A percentile compares a stretch with the other conserved stretches of the same genome.
phyloP scores from a whole-genome alignment of 2,797 vertebrate species.

The Tangara arthus region DNA sequence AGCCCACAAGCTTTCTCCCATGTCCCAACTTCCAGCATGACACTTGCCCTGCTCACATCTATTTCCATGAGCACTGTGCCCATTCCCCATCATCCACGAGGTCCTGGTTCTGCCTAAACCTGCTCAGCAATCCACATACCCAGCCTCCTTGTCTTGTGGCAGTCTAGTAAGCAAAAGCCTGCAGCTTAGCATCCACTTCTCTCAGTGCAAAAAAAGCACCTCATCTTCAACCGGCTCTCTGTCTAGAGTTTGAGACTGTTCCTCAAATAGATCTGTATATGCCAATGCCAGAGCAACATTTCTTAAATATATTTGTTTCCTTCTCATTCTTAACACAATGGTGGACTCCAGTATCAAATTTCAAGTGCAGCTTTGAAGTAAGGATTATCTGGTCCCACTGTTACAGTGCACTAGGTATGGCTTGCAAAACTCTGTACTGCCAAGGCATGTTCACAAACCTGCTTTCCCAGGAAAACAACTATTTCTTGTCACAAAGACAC shows the following conservation, averaged over 20 bases:
- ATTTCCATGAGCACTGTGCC: fast-evolving
- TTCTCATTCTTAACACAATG: background rate
- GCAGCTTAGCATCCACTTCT: background rate
- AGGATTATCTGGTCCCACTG: background rate
- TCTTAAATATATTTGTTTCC: background rate
- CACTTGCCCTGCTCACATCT: background rate
- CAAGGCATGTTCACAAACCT: background rate
- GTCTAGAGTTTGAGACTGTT: background rate
- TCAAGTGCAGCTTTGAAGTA: background rate
- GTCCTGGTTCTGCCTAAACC: background rate
- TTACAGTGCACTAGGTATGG: background rate
- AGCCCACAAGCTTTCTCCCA: background rate
- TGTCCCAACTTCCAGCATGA: fast-evolving
- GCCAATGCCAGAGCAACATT: background rate
- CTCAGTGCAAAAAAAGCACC: background rate
- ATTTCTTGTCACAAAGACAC: background rate
- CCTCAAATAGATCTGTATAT: background rate
- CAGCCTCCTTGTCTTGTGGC: background rate
- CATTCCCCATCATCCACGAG: fast-evolving
- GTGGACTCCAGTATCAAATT: background rate
- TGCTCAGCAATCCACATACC: background rate
- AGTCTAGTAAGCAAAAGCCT: background rate
- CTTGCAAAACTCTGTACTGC: background rate
- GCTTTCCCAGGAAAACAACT: background rate
- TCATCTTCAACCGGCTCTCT: background rate